A percentile compares a stretch with the other conserved stretches of the same genome.
Evolutionary conservation across 2,113 vertebrate genomes (phyloP).

Genomic region (Sorex fumeus): DNA sequence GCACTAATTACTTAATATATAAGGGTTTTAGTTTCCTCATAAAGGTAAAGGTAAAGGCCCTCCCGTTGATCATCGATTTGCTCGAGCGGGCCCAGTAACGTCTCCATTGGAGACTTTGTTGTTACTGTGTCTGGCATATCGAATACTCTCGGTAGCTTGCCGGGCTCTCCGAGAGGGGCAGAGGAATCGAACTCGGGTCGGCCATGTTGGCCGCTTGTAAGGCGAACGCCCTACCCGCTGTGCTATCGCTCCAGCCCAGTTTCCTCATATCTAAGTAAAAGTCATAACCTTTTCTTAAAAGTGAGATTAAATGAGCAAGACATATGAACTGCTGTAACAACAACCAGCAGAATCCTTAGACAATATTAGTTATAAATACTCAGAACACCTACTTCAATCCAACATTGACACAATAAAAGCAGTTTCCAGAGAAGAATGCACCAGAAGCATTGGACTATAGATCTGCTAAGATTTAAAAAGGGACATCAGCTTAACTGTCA

Average conservation of each 20-base stretch:
- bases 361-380: slow-evolving; percentile 43
- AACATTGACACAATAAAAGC: not conserved
- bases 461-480: slow-evolving; percentile 50
- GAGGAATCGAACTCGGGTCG: too few species aligned
- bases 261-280: slow-evolving; percentile 23
- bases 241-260: too few species aligned
- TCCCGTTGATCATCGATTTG: too few species aligned
- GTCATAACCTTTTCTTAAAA: slow-evolving; percentile 29
- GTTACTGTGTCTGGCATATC: too few species aligned
- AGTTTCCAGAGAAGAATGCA: slow-evolving; percentile 50
- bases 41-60: too few species aligned
- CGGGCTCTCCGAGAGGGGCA: too few species aligned
- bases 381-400: not conserved
- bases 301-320: slow-evolving; percentile 39
- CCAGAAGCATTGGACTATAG: not conserved
- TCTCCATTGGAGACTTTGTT: too few species aligned
- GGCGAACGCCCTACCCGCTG: too few species aligned
- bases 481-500: not conserved
- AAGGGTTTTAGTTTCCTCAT: slow-evolving; percentile 5
- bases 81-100: too few species aligned
- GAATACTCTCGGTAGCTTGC: too few species aligned
- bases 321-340: slow-evolving; percentile 24
- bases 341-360: slow-evolving; percentile 16
- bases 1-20: not conserved
- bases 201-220: too few species aligned